Percentiles rank a stretch among this genome's conserved stretches.
Conservation (phyloP, 1,140 invertebrate species). For the Magallana ariakensis region DNA sequence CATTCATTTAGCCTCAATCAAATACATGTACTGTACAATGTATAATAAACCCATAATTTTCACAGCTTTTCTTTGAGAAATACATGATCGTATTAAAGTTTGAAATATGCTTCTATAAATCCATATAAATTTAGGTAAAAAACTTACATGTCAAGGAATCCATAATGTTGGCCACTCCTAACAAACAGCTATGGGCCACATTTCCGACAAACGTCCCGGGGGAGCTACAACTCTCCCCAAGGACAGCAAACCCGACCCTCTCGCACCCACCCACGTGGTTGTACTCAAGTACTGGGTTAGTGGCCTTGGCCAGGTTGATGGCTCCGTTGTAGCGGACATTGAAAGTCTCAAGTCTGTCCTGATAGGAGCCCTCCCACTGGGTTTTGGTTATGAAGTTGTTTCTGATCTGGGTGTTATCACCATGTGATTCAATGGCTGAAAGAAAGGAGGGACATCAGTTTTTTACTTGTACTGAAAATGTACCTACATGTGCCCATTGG, state of each 20-base stretch:
- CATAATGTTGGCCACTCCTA: conserved; percentile 41
- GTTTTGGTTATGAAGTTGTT: conserved; percentile 69
- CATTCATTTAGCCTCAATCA: no score
- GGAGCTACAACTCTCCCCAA: conserved; percentile 63
- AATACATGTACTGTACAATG: no score
- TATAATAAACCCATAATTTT: no score
- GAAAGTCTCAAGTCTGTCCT: conserved; percentile 58
- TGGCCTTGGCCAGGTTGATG: conserved; percentile 65
- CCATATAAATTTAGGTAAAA: no score
- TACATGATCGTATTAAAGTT: no score
- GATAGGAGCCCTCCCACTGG: conserved; percentile 67
- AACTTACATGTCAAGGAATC: not conserved
- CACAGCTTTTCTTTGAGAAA: no score
- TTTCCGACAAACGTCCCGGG: conserved; percentile 59
- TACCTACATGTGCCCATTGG: no score
- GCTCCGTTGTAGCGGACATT: conserved; percentile 67
- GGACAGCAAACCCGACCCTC: conserved; percentile 63
- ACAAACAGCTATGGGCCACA: conserved; percentile 54
- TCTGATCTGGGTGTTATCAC: conserved; percentile 56
- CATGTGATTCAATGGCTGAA: conserved; percentile 33
- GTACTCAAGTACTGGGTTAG: conserved; percentile 59
- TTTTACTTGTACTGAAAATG: no score
- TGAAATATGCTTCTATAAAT: no score
- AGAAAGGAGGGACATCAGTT: not conserved
- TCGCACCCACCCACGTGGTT: conserved; percentile 73